These are phyloP conservation scores for Eulemur macaco DNA, from an alignment of 2,113 vertebrate species.

Conservation along the genomic window DNA sequence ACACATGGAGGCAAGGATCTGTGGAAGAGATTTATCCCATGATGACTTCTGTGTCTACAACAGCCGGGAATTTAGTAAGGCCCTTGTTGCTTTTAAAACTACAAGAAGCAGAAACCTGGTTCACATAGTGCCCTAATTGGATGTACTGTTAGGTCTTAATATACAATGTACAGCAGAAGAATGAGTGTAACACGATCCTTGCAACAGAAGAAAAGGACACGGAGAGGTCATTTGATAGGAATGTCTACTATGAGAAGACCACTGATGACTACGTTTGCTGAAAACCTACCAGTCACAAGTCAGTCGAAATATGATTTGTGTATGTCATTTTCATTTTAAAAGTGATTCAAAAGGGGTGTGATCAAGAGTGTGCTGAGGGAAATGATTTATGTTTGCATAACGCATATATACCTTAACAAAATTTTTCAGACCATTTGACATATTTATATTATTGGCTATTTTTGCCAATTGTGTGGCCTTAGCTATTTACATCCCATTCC, in stretches of 20 bases:
- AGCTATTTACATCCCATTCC: conserved; percentile 99
- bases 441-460: conserved; percentile 99
- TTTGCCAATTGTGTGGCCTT: conserved; percentile 99
- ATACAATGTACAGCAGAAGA: conserved; percentile 40
- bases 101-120: conserved; percentile 38
- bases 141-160: conserved; percentile 56
- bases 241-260: conserved; percentile 23
- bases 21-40: background rate
- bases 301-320: conserved; percentile 10
- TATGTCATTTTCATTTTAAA: conserved; percentile 50
- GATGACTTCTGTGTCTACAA: background rate
- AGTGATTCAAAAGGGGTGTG: conserved; percentile 30
- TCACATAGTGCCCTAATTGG: background rate
- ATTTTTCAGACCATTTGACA: conserved; percentile 97
- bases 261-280: background rate
- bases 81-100: background rate
- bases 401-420: conserved; percentile 89
- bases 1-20: background rate
- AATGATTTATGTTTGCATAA: conserved; percentile 46
- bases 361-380: conserved; percentile 15
- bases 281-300: background rate
- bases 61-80: conserved; percentile 18
- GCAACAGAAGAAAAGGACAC: background rate
- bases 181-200: conserved; percentile 33
- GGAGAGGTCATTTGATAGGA: conserved; percentile 61